These are phyloP conservation scores for Eupithecia dodoneata DNA, from an alignment of 2,888 invertebrate genomes.

Conservation along the genomic window DNA sequence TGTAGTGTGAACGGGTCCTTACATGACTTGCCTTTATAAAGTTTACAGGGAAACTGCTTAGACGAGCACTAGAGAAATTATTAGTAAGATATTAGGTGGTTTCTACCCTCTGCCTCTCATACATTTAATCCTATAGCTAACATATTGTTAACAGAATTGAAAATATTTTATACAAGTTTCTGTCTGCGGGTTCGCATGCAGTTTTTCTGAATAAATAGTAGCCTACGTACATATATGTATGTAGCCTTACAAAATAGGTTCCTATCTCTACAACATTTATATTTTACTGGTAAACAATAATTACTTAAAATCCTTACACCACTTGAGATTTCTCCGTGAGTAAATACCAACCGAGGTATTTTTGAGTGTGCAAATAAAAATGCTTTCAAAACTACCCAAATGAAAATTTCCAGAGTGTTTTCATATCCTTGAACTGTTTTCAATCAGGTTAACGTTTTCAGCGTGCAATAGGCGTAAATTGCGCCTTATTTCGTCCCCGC, in stretches of 20 bases:
- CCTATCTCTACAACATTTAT: background rate
- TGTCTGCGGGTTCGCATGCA: background rate
- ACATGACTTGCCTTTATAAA: slow-evolving; percentile 42
- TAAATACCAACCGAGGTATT: slow-evolving; percentile 6
- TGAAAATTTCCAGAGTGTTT: slow-evolving; percentile 21
- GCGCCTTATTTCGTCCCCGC: slow-evolving; percentile 42
- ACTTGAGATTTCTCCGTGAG: background rate
- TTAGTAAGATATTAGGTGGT: background rate
- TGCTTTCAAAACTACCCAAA: slow-evolving; percentile 16
- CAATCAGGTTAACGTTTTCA: slow-evolving; percentile 38
- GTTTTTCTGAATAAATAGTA: background rate
- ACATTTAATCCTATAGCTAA: background rate
- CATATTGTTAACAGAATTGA: background rate
- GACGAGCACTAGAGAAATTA: background rate
- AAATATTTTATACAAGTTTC: background rate
- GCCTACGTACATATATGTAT: background rate
- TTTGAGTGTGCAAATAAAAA: slow-evolving; percentile 13
- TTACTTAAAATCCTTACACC: background rate
- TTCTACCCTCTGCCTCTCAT: background rate
- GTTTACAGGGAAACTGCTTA: slow-evolving; percentile 14
- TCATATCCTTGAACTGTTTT: slow-evolving; percentile 37
- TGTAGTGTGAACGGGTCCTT: slow-evolving; percentile 39
- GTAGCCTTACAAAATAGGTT: background rate
- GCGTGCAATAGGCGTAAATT: slow-evolving; percentile 51
- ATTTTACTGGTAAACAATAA: background rate